These are phyloP conservation scores for Rhamnusium bicolor DNA, from an alignment of 2,888 invertebrate species.

Conservation along the genomic window DNA sequence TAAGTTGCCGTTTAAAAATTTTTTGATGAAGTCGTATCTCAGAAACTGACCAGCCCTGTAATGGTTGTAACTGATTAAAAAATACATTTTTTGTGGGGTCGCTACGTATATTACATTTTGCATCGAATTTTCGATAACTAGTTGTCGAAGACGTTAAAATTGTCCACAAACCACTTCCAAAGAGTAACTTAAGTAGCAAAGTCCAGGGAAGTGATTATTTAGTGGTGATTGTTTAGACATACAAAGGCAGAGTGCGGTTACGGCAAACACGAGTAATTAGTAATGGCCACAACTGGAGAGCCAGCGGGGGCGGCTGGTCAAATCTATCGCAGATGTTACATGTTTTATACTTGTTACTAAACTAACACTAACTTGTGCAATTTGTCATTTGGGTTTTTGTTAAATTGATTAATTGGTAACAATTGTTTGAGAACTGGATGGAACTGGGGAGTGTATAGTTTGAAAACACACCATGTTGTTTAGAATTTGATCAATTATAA, in stretches of 20 bases:
- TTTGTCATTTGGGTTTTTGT: constrained; percentile 62
- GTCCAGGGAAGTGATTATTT: constrained; percentile 18
- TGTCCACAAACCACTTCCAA: constrained; percentile 2
- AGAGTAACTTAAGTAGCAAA: constrained; percentile 18
- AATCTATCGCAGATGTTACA: constrained; percentile 64
- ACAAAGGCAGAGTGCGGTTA: constrained; percentile 26
- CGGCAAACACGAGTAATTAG: constrained; percentile 54
- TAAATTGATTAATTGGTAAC: constrained; percentile 61
- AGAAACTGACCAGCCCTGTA: too few relatives aligned
- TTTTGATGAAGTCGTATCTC: too few relatives aligned
- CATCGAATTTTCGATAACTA: background rate
- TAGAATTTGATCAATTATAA: constrained; percentile 35
- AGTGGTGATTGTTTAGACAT: constrained; percentile 26
- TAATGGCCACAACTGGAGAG: constrained; percentile 52
- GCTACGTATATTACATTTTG: background rate
- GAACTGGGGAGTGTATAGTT: constrained; percentile 13
- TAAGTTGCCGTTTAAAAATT: too few relatives aligned
- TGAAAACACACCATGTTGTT: constrained; percentile 33
- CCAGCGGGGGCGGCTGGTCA: constrained; percentile 55
- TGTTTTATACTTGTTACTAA: constrained; percentile 64
- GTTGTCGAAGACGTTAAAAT: background rate
- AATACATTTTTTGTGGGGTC: too few relatives aligned
- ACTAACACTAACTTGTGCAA: constrained; percentile 59
- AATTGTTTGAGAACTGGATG: constrained; percentile 43
- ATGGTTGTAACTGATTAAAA: too few relatives aligned